Conservation (phyloP, 2,888 invertebrate genomes). For the Poecilobothrus nobilitatus region DNA sequence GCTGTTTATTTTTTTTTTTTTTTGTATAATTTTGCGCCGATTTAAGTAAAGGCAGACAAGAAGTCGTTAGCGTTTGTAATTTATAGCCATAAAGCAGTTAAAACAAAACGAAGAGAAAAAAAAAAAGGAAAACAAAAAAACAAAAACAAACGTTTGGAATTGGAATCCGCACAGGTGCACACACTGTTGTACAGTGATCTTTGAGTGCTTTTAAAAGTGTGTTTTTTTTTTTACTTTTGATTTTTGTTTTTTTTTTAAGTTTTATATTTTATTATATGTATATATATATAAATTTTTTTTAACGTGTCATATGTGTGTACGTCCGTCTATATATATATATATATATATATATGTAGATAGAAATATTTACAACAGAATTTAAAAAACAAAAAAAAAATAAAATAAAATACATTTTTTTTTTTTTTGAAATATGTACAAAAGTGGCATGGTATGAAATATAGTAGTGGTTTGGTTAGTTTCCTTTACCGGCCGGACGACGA, state of each 20-base stretch:
- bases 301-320: background rate
- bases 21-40: slow-evolving; percentile 4
- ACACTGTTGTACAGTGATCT: background rate
- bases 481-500: slow-evolving; percentile 6
- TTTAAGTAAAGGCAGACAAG: slow-evolving; percentile 6
- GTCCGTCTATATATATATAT: background rate
- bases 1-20: background rate
- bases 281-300: background rate
- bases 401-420: no score
- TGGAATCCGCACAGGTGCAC: slow-evolving; percentile 6
- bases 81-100: slow-evolving; percentile 1
- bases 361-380: background rate
- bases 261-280: background rate
- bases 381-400: background rate
- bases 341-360: background rate
- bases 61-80: slow-evolving; percentile 6
- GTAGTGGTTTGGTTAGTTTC: slow-evolving; percentile 6
- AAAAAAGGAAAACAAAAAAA: no score
- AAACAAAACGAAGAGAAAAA: background rate
- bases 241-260: background rate
- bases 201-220: background rate
- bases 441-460: background rate
- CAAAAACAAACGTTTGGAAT: background rate
- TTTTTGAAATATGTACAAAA: no score
- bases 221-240: no score